Conservation (phyloP, 2,888 invertebrate species). For the Pristionchus maxplancki region DNA sequence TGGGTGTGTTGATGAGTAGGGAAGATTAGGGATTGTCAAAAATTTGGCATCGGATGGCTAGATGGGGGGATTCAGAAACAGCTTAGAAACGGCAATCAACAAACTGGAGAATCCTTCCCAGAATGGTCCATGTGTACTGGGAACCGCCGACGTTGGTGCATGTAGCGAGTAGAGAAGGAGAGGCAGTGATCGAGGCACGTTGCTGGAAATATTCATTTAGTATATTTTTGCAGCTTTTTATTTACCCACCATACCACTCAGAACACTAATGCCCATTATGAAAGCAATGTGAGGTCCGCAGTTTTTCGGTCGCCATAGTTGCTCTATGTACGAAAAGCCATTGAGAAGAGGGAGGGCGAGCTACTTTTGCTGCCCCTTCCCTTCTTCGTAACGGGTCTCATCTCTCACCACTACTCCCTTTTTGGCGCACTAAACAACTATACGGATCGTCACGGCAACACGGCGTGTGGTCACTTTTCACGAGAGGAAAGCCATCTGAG, state of each 20-base stretch:
- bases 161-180: conserved; percentile 74
- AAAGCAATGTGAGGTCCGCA: neutral
- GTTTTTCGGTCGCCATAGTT: conserved; percentile 37
- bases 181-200: conserved; percentile 75
- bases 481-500: neutral
- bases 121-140: conserved; percentile 77
- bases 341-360: conserved; percentile 31
- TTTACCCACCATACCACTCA: neutral
- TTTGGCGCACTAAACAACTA: neutral
- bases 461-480: conserved; percentile 27
- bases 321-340: conserved; percentile 42
- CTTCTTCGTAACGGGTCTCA: neutral
- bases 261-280: neutral
- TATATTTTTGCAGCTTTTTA: neutral
- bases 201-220: conserved; percentile 64
- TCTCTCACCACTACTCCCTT: neutral
- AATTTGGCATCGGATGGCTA: conserved; percentile 29
- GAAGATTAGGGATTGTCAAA: conserved; percentile 12
- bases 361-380: neutral
- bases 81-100: conserved; percentile 76
- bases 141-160: conserved; percentile 77
- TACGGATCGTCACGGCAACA: conserved; percentile 49
- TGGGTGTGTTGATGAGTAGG: neutral
- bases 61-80: neutral
- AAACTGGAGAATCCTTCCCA: conserved; percentile 76